Evolutionary conservation across 2,113 vertebrate genomes (phyloP), one percentile per base, ranked within the genome.

Genomic region (Anser brachyrhynchus): DNA sequence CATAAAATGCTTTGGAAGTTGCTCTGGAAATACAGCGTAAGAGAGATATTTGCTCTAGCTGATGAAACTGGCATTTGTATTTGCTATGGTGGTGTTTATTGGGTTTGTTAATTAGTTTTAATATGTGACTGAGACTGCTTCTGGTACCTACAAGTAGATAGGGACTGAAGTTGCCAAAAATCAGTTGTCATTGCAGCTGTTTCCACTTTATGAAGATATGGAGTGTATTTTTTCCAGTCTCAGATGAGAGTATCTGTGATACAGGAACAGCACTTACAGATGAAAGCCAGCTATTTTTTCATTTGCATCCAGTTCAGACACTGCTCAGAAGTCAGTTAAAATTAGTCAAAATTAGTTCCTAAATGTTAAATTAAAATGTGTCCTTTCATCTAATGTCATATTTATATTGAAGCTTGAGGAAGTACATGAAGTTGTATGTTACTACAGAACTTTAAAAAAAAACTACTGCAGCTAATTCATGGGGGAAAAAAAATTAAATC

Each of bases 311-410:
- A 87, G 93, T 94, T 95, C 86, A 96, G 92, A 96, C 95, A 49
- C 62, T 85, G 77, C 72, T 96, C 85, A 88, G 65, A 94, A 95
- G 93, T 80, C 71, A 70, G 95, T 76, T 91, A 77, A 93, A 96
- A 94, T 96, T 75, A 95, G 54, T 62, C 61, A 92, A 94, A 87
- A 89, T 96, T 93, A 92, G 37, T 76, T 92, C 71, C 70, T 65
- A 96, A 96, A 96, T 96, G 93, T 94, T 96, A 93, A 49, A 94
- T 96, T 89, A 87, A 94, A 97, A 96, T 93, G 49, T 89, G 92
- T 97, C 95, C 96, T 96, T 97, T 95, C 49, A 79, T 89, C 90
- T 96, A 96, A 94, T 96, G 93, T 91, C 95, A 92, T 84, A 94
- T 93, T 96, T 95, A 82, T 90, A 44, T 44, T 81, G 57, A 83